Evolutionary conservation across 2,113 vertebrate genomes (phyloP), one percentile per base, ranked within the genome.

Genomic region (Struthio camelus): DNA sequence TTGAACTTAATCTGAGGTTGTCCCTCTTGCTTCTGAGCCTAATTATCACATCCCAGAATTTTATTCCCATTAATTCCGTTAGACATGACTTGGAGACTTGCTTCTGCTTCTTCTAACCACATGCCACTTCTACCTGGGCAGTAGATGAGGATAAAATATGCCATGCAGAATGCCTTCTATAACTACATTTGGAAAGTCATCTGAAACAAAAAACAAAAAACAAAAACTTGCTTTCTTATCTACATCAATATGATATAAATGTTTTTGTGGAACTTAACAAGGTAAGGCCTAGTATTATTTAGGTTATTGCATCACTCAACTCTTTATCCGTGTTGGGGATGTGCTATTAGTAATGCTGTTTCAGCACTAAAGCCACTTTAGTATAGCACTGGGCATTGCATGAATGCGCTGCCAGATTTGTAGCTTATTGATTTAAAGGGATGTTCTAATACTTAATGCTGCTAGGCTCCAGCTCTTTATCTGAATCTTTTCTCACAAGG

Each of bases 91-190:
- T 11, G 4, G 56, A 87, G 69, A 88, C 72, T 92, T 79, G 85
- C n/a, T 97, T 95, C 80, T 64, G 94, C 93, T 87, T 94, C 94
- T 93, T 95, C 54, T 48, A 40, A 76, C 54, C 65, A 44, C 0
- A 2, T 3, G 34, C 87, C 70, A 50, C 91, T 91, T 98, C 98
- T 98, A 98, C 98, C 98, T 98, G 82, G 98, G 97, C 85, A 98
- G 98, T 54, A 98, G 96, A 72, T 98, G 97, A 89, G 98, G 98
- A 94, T 98, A 98, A 95, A 98, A 98, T 97, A 98, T 96, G 79
- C 98, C 98, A 86, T 96, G 98, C 66, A 98, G 98, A 93, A 98
- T 98, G 36, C 98, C 98, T 36, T 98, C 98, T 87, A 98, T 98
- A 79, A 98, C 97, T 78, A 98, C 98, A 0, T 98, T 98, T 54